These are phyloP conservation scores for Ramphastos sulfuratus DNA, from an alignment of 2,113 vertebrate genomes.

Conservation along the genomic window DNA sequence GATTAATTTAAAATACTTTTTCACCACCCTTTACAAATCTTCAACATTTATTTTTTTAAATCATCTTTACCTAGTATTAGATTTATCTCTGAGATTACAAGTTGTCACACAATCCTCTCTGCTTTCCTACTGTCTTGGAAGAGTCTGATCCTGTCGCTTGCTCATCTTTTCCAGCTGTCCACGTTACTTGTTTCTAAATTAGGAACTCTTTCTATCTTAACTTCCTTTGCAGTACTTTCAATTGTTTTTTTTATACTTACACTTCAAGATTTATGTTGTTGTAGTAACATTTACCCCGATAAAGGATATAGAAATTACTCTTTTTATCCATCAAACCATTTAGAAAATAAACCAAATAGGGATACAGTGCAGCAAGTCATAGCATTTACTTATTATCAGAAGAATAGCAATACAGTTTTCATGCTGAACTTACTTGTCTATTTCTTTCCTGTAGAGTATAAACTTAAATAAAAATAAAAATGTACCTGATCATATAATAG, in stretches of 20 bases:
- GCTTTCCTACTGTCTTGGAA: neutral
- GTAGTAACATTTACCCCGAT: neutral
- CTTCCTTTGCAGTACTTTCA: neutral
- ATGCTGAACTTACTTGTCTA: neutral
- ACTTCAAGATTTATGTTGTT: neutral
- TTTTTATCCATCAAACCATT: neutral
- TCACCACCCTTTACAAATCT: neutral
- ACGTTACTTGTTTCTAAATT: neutral
- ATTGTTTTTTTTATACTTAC: neutral
- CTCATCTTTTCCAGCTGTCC: neutral
- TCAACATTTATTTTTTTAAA: neutral
- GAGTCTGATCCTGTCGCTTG: neutral
- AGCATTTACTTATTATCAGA: neutral
- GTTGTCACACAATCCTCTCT: neutral
- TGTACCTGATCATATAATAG: neutral
- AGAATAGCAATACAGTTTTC: neutral
- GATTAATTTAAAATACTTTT: neutral
- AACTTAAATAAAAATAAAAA: neutral
- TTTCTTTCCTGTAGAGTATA: neutral
- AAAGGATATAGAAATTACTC: neutral
- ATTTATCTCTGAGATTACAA: neutral
- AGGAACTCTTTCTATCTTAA: neutral
- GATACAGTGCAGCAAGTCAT: neutral
- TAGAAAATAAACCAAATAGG: neutral
- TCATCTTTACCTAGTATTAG: neutral